These are phyloP conservation scores for Coendou prehensilis DNA, from an alignment of 2,797 vertebrate species.

Conservation along the genomic window DNA sequence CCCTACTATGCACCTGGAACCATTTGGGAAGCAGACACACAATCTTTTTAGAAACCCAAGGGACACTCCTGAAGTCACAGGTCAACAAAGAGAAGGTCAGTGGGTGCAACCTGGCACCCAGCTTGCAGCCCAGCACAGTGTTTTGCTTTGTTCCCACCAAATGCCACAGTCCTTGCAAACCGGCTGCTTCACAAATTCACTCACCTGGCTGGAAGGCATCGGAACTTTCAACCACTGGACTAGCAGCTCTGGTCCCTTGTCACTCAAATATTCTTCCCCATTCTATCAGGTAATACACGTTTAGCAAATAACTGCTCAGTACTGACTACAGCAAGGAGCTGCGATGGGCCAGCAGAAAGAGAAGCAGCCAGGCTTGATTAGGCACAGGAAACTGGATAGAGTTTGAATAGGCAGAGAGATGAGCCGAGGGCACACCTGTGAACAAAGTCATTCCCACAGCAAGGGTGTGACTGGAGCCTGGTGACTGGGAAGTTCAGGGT, in stretches of 20 bases:
- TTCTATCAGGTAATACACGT: background rate
- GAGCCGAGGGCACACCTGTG: background rate
- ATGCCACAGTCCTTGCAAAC: too few relatives aligned
- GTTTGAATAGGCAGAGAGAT: background rate
- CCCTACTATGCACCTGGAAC: background rate
- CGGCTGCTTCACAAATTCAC: background rate
- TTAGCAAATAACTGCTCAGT: background rate
- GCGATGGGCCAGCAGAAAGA: background rate
- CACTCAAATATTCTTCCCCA: background rate
- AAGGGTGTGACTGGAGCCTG: background rate
- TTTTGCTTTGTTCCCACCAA: background rate
- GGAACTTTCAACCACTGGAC: background rate
- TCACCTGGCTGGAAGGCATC: background rate
- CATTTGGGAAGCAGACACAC: background rate
- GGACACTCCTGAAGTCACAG: background rate
- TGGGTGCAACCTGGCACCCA: background rate
- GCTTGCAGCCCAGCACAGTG: background rate
- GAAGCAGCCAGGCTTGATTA: background rate
- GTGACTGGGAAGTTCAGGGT: background rate
- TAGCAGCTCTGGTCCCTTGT: background rate
- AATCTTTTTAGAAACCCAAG: background rate
- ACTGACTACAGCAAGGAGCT: background rate
- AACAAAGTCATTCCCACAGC: background rate
- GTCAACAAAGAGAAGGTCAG: background rate
- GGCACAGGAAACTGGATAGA: background rate